Base-by-base conservation (phyloP, 2,113 vertebrate species). In the Dendrocopos noguchii region DNA sequence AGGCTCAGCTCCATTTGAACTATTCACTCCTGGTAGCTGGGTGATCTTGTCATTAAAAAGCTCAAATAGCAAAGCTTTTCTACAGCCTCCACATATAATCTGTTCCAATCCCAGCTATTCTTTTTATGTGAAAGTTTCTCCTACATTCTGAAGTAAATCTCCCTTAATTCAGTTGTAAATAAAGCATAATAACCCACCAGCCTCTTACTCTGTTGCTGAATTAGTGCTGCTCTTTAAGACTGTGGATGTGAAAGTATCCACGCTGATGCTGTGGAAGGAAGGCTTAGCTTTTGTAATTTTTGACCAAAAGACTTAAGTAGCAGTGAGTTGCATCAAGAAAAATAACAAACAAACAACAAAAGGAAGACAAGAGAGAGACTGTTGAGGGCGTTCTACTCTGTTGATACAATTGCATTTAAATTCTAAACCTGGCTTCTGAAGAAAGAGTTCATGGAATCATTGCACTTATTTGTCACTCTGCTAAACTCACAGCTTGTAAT, bases 121-220 rank as follows among this genome's bases (percentile, higher is more conserved):
- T 88, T 84, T 65, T 80, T 7, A 9, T 71, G 36, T 42, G n/a
- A 72, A 73, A 67, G 24, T 86, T 88, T 80, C 15, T 74, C 10
- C 44, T 70, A 63, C 21, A 13, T 56, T 84, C 36, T 72, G 34
- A 93, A 87, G 36, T 59, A 84, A 92, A 84, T 91, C 63, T 75
- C 61, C 28, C 33, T 84, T 93, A 88, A 92, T 86, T 88, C 46
- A 25, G 14, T 93, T 92, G 78, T 56, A 94, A 86, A 74, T 90
- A 75, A 78, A 71, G 70, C 66, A 8, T 46, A 90, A 74, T 66
- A 86, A 86, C 39, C 36, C 42, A 66, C 8, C 31, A 86, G 61
- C 20, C 70, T 74, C 18, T 94, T 80, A 66, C 20, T 80, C 70
- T 81, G 24, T n/a, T 90, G 27, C 34, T 64, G 90, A 82, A 85